phyloP scores from a whole-genome alignment of 2,113 vertebrate species.

The Castor canadensis region DNA sequence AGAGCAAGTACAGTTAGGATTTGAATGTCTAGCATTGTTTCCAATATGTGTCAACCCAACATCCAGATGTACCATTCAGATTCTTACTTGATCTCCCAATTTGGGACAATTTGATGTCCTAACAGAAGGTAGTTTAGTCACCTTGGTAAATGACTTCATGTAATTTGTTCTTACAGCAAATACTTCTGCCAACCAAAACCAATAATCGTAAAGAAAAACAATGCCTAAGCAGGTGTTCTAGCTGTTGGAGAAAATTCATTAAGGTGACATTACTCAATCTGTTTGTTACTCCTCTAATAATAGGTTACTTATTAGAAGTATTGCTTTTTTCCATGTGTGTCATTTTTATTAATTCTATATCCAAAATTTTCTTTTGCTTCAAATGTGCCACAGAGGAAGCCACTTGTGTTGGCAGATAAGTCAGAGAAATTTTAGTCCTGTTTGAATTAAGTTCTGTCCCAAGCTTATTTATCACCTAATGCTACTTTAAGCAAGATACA shows the following conservation, averaged over 20 bases:
- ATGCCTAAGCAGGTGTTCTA: slow-evolving; percentile 54
- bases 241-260: slow-evolving; percentile 62
- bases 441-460: neutral
- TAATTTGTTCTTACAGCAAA: neutral
- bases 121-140: neutral
- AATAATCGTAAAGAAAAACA: neutral
- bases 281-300: slow-evolving; percentile 72
- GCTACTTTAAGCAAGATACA: neutral
- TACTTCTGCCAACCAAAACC: neutral
- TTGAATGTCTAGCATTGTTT: neutral
- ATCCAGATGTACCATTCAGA: neutral
- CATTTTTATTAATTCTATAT: slow-evolving; percentile 54
- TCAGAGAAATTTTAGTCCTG: slow-evolving; percentile 46
- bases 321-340: slow-evolving; percentile 59
- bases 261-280: slow-evolving; percentile 68
- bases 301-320: slow-evolving; percentile 78
- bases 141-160: neutral
- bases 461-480: neutral
- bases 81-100: neutral
- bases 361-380: slow-evolving; percentile 57
- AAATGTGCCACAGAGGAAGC: neutral
- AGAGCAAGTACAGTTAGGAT: neutral
- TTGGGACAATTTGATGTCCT: neutral
- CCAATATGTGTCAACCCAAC: neutral
- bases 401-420: slow-evolving; percentile 37